Evolutionary conservation across 2,113 vertebrate genomes (phyloP), one percentile per base, ranked within the genome.

Genomic region (Osmerus mordax): DNA sequence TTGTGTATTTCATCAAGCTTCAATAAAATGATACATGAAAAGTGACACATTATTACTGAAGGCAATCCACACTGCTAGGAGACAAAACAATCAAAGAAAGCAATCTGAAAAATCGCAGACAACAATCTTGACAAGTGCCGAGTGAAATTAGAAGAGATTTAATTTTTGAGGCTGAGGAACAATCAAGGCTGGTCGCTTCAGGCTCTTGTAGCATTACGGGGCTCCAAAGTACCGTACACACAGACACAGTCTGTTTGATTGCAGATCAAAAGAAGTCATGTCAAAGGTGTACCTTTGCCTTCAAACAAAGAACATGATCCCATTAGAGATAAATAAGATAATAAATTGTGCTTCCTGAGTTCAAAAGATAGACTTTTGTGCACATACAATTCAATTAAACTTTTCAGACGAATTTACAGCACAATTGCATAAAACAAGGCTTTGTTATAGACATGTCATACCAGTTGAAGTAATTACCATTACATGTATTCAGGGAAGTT

Each of bases 71-170:
- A 79, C 75, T 1, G 65, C 78, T 77, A 73, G 5, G 74, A 87
- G 81, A 87, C 83, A 78, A 83, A 89, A 89, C 83, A 89, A 89
- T 89, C 86, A 89, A 83, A 87, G 75, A 80, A 84, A 84, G 82
- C 83, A 89, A 90, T 90, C 86, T 85, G 74, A 83, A 80, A 84
- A 87, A 87, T 80, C 78, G 74, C 78, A 83, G 67, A 74, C 83
- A 81, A 84, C 87, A 79, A 82, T 84, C 86, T 83, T 54, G 64
- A 86, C 82, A 76, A 86, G 89, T 83, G 83, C 73, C 2, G 74
- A 77, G 76, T 73, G 80, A 81, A 86, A 90, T 88, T 86, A 90
- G 76, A 85, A 86, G 76, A 81, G 65, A 86, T 90, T 86, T 84
- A 88, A 90, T 89, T 88, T 86, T 79, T 61, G 68, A 65, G 47